A percentile compares a stretch with the other conserved stretches of the same genome.
Evolutionary conservation across 2,113 vertebrate genomes (phyloP).

Genomic region (Perca flavescens): DNA sequence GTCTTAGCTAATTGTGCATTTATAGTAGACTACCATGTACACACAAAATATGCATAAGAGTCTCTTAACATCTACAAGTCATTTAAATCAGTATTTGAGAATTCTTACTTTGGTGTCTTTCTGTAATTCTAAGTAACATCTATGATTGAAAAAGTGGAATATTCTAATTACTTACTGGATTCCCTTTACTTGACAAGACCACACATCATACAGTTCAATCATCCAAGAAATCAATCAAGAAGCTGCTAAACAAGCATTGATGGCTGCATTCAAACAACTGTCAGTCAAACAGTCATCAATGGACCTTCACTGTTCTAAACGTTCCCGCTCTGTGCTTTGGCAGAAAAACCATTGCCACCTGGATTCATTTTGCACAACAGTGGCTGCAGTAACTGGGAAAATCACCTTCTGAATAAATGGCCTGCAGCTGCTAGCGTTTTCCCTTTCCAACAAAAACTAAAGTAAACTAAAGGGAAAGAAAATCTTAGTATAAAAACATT

Average conservation of each 20-base stretch:
- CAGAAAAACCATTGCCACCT: constrained; percentile 70
- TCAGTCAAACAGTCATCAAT: constrained; percentile 64
- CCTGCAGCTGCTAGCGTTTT: constrained; percentile 64
- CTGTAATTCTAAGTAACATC: neutral
- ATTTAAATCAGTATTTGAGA: neutral
- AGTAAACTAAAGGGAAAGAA: constrained; percentile 4
- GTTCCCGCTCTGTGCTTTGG: constrained; percentile 61
- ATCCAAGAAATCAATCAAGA: constrained; percentile 50
- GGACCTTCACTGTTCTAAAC: constrained; percentile 49
- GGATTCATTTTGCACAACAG: constrained; percentile 69
- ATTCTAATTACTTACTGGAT: neutral
- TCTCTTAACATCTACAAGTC: neutral
- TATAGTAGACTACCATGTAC: neutral
- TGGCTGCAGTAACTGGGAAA: constrained; percentile 51
- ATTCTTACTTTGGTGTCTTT: neutral
- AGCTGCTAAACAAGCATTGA: constrained; percentile 56
- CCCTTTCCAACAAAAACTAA: constrained; percentile 53
- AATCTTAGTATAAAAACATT: neutral
- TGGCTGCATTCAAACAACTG: constrained; percentile 54
- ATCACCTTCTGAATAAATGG: constrained; percentile 59
- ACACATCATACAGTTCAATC: constrained; percentile 14
- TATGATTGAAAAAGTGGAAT: neutral
- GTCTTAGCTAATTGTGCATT: neutral
- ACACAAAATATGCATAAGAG: neutral
- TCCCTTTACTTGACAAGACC: neutral